A percentile compares a stretch with the other conserved stretches of the same genome.
Evolutionary conservation across 1,140 invertebrate genomes (phyloP).

Genomic region (Tetraneura akinire): DNA sequence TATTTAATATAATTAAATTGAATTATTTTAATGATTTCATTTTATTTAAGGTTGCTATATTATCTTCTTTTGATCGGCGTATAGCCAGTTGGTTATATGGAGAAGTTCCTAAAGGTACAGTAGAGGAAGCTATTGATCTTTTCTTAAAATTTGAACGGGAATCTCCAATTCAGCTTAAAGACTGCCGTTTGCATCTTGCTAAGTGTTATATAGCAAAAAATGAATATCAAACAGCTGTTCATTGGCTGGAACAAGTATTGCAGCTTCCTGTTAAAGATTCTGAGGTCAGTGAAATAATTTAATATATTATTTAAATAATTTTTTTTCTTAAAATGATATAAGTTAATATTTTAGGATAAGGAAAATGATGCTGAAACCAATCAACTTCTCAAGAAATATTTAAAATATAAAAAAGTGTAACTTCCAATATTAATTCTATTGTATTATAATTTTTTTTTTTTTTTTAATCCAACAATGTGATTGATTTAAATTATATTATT

Average conservation of each 20-base stretch:
- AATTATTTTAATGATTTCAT: not conserved
- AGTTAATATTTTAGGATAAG: slow-evolving; percentile 23
- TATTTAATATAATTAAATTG: not conserved
- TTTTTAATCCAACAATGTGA: not conserved
- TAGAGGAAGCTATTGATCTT: slow-evolving; percentile 68
- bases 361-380: slow-evolving; percentile 28
- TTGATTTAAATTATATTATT: slow-evolving; percentile 1
- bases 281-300: slow-evolving; percentile 53
- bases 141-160: slow-evolving; percentile 70
- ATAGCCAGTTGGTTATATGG: slow-evolving; percentile 71
- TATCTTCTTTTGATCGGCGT: slow-evolving; percentile 73
- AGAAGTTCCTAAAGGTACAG: slow-evolving; percentile 67
- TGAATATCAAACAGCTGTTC: slow-evolving; percentile 63
- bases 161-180: slow-evolving; percentile 66
- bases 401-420: slow-evolving; percentile 40
- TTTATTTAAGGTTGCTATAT: slow-evolving; percentile 62
- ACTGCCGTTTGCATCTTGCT: slow-evolving; percentile 71
- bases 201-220: slow-evolving; percentile 67
- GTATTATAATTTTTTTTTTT: not conserved
- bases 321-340: not conserved
- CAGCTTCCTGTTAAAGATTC: slow-evolving; percentile 52
- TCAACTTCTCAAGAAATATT: slow-evolving; percentile 47
- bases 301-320: not conserved
- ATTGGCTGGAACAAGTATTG: slow-evolving; percentile 64
- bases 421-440: not conserved